A percentile compares a stretch with the other conserved stretches of the same genome.
Evolutionary conservation across 2,797 vertebrate species (phyloP).

Genomic region (Calcarius lapponicus): DNA sequence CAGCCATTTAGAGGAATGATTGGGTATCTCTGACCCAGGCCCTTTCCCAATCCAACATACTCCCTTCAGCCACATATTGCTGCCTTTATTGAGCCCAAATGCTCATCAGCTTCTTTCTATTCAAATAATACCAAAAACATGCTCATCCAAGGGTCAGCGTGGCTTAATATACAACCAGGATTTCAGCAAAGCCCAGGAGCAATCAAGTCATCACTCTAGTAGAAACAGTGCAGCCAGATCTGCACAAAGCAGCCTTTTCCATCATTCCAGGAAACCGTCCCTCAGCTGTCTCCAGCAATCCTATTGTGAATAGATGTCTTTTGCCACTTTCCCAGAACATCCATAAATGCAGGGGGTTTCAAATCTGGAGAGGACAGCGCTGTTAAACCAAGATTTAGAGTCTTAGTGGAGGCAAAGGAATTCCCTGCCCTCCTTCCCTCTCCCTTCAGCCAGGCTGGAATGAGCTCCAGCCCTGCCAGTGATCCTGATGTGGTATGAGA

Average conservation of each 20-base stretch:
- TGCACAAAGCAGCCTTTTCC: conserved; percentile 33
- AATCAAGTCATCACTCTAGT: conserved; percentile 20
- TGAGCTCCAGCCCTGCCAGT: not conserved
- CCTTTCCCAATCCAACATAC: not conserved
- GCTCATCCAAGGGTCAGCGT: not conserved
- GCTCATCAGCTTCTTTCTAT: conserved; percentile 20
- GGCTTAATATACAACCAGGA: conserved; percentile 1
- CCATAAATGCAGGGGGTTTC: not conserved
- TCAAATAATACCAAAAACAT: not conserved
- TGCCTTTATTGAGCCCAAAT: not conserved
- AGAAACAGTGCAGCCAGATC: conserved; percentile 20
- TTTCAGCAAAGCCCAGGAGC: conserved; percentile 50
- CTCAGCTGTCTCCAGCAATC: conserved; percentile 64
- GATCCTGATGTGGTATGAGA: not conserved
- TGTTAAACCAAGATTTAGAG: conserved; percentile 18
- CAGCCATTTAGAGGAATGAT: not conserved
- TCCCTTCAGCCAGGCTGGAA: not conserved
- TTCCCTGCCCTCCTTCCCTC: not conserved
- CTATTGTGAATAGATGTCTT: conserved; percentile 58
- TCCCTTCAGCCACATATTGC: not conserved
- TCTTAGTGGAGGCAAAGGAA: not conserved
- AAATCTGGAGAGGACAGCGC: not conserved
- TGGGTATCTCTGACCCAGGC: not conserved
- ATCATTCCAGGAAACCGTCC: conserved; percentile 38
- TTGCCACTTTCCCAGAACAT: conserved; percentile 63